Percentiles rank a stretch among this genome's conserved stretches.
Evolutionary conservation across 2,113 vertebrate genomes (phyloP).

Genomic region (Calidris pygmaea): DNA sequence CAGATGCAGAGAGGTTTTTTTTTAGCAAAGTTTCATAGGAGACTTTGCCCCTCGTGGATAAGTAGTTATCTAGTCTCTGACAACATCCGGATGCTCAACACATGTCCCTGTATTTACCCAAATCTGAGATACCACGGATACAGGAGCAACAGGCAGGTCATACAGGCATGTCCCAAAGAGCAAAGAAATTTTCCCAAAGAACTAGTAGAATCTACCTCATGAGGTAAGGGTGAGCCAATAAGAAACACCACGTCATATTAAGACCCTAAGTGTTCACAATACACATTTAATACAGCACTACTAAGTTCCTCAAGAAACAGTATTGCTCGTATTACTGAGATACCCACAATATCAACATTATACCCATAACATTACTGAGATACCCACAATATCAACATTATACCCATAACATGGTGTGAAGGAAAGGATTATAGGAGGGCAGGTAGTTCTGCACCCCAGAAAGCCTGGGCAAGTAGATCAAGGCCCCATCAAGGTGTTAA

Average conservation of each 20-base stretch:
- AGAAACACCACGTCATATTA: background rate
- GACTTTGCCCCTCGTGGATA: background rate
- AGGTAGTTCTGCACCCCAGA: background rate
- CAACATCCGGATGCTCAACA: background rate
- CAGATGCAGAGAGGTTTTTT: background rate
- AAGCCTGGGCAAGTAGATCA: background rate
- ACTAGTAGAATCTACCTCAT: background rate
- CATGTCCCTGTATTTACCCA: background rate
- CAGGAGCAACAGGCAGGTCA: background rate
- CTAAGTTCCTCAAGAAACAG: background rate
- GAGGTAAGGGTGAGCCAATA: background rate
- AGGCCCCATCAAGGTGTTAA: background rate
- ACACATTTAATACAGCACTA: background rate
- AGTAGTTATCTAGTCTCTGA: background rate
- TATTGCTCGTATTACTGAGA: background rate
- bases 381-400: background rate
- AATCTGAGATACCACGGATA: background rate
- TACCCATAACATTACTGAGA: background rate
- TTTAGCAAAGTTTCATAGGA: background rate
- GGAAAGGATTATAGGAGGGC: background rate
- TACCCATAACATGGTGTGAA: background rate
- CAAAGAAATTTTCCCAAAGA: background rate
- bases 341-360: background rate
- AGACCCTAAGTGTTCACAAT: background rate
- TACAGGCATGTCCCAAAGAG: background rate